Evolutionary conservation across 2,888 invertebrate genomes (phyloP).

Genomic region (Pandemis corylana): DNA sequence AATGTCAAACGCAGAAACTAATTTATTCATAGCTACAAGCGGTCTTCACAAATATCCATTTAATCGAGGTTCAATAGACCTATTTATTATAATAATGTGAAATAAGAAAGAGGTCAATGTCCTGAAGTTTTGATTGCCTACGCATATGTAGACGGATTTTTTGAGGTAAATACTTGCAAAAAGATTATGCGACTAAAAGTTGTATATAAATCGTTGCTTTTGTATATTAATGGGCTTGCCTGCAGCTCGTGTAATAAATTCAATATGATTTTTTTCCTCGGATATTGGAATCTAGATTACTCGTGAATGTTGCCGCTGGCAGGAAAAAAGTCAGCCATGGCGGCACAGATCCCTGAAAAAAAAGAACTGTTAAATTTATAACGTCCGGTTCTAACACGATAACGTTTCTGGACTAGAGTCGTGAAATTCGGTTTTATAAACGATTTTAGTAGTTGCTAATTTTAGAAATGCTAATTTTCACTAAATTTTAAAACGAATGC

Average conservation of each 20-base stretch:
- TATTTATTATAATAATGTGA: conserved; percentile 63
- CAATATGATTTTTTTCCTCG: conserved; percentile 18
- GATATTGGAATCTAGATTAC: conserved; percentile 33
- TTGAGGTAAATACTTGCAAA: conserved; percentile 8
- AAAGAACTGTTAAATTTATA: conserved; percentile 18
- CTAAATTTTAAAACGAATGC: no score
- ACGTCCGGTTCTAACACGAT: conserved; percentile 10
- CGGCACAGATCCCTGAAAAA: conserved; percentile 13
- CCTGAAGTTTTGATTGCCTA: conserved; percentile 34
- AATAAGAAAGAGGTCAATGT: conserved; percentile 49
- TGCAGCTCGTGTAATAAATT: conserved; percentile 28
- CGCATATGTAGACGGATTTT: not conserved
- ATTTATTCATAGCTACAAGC: conserved; percentile 45
- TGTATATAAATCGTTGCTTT: conserved; percentile 24
- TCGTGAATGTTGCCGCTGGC: conserved; percentile 13
- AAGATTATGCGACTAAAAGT: conserved; percentile 9
- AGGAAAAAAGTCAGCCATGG: conserved; percentile 13
- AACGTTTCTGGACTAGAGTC: not conserved
- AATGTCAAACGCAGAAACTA: conserved; percentile 29
- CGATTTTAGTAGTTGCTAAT: not conserved
- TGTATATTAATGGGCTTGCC: conserved; percentile 4
- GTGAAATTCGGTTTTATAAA: not conserved
- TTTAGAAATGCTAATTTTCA: no score
- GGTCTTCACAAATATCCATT: conserved; percentile 54
- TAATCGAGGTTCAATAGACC: conserved; percentile 69